These are phyloP conservation scores for Dipodomys merriami DNA, from an alignment of 2,113 vertebrate species.

Conservation along the genomic window DNA sequence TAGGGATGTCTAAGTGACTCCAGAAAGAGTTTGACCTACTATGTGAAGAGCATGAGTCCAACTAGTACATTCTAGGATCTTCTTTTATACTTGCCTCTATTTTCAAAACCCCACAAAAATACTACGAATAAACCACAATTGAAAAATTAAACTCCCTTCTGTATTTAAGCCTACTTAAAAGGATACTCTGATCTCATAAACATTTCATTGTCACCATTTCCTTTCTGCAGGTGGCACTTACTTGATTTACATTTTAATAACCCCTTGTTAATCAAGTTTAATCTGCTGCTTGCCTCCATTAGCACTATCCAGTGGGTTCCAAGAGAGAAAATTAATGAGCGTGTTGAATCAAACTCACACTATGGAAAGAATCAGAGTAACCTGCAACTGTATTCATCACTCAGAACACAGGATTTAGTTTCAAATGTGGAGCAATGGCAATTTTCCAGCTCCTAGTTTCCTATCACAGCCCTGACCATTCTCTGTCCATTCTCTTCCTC, in stretches of 20 bases:
- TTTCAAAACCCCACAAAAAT: neutral
- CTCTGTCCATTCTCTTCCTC: neutral
- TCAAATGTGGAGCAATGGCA: neutral
- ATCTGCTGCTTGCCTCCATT: neutral
- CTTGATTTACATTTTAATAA: slow-evolving; percentile 10
- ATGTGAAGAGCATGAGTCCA: neutral
- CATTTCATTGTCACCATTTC: neutral
- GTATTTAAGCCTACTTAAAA: neutral
- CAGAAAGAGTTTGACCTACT: neutral
- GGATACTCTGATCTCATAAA: neutral
- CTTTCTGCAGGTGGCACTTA: neutral
- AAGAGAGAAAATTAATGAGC: neutral
- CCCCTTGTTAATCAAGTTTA: neutral
- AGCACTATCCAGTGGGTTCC: neutral
- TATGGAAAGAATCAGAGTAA: neutral
- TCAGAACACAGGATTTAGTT: neutral
- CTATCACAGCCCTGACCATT: too few relatives aligned
- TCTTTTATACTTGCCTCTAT: neutral
- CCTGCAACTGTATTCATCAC: rapidly evolving
- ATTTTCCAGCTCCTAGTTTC: too few relatives aligned
- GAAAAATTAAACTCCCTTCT: slow-evolving; percentile 10
- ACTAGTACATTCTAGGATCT: neutral
- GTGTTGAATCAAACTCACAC: neutral
- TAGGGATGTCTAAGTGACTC: neutral
- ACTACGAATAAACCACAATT: neutral